phyloP scores from a whole-genome alignment of 2,888 invertebrate genomes.

The Mesochorus sp. region DNA sequence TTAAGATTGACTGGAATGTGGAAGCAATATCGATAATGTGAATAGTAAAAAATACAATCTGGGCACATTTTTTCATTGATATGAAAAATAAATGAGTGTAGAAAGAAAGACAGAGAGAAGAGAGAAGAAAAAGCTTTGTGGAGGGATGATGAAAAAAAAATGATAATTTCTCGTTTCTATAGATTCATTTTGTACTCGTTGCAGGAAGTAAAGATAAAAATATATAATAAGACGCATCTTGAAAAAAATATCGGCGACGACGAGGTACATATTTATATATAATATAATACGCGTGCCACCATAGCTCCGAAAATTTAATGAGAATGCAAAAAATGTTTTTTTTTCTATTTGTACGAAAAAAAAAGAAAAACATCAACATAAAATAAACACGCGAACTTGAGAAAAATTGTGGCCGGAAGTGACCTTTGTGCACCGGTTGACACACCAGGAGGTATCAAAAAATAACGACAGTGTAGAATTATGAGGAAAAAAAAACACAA shows the following conservation, averaged over 20 bases:
- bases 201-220: slow-evolving; percentile 8
- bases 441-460: slow-evolving; percentile 46
- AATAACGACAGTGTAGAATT: slow-evolving; percentile 57
- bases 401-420: slow-evolving; percentile 53
- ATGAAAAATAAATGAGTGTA: too few species aligned
- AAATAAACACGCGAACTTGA: slow-evolving; percentile 23
- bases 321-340: slow-evolving; percentile 41
- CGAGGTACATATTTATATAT: too few species aligned
- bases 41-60: slow-evolving; percentile 5
- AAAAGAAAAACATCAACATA: slow-evolving; percentile 31
- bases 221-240: slow-evolving; percentile 26
- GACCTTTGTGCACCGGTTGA: slow-evolving; percentile 60
- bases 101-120: neutral
- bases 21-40: slow-evolving; percentile 54
- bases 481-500: slow-evolving; percentile 42
- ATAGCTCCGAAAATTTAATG: slow-evolving; percentile 32
- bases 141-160: slow-evolving; percentile 6
- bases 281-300: slow-evolving; percentile 9
- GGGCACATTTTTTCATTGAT: neutral
- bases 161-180: slow-evolving; percentile 1
- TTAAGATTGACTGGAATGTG: slow-evolving; percentile 48
- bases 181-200: slow-evolving; percentile 23
- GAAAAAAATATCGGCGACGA: slow-evolving; percentile 20
- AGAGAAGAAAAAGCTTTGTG: neutral
- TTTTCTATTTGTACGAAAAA: slow-evolving; percentile 49